Base-by-base conservation (phyloP, 2,113 vertebrate species). In the Calidris pugnax region DNA sequence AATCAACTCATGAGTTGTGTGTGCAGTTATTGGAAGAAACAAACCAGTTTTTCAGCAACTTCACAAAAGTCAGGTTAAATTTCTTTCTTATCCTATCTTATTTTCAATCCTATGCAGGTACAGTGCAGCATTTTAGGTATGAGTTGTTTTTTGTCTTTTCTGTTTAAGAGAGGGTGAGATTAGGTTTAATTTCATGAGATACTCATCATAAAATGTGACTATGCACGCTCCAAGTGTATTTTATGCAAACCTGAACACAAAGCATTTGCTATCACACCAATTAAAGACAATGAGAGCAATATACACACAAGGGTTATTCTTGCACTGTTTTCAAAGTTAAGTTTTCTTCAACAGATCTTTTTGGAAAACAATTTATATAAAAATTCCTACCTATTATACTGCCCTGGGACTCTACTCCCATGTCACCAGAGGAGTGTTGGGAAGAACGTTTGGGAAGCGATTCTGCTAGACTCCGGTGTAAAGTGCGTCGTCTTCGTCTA, bases 401-500 rank as follows among this genome's bases (percentile, higher is more conserved):
- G 23, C 87, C 84, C 83, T 95, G 97, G n/a, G 93, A 60, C 48
- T 97, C 95, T 9, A 93, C 57, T 62, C 89, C 94, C 80, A 73
- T 60, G 22, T 98, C 96, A 87, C 96, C 93, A 60, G 97, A 88
- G 32, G 97, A 96, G 47, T 71, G 89, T 18, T 86, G 97, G 51
- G 97, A 94, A 71, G 97, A 81, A 15, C 96, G 96, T 62, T 98
- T 98, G 74, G 98, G 98, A 90, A 98, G 96, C 8, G 98, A 97
- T 60, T 99, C 99, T 12, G 97, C 87, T 57, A 98, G 64, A 14
- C 97, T 97, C 50, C 98, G 97, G 93, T 98, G 99, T 95, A 97
- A 99, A 19, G 98, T 98, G 71, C 99, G 97, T 95, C 99, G 97
- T 82, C 99, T 98, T 87, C 99, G 98, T 35, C 99, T 98, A 26